phyloP scores from a whole-genome alignment of 2,113 vertebrate genomes.

The Turnix velox region DNA sequence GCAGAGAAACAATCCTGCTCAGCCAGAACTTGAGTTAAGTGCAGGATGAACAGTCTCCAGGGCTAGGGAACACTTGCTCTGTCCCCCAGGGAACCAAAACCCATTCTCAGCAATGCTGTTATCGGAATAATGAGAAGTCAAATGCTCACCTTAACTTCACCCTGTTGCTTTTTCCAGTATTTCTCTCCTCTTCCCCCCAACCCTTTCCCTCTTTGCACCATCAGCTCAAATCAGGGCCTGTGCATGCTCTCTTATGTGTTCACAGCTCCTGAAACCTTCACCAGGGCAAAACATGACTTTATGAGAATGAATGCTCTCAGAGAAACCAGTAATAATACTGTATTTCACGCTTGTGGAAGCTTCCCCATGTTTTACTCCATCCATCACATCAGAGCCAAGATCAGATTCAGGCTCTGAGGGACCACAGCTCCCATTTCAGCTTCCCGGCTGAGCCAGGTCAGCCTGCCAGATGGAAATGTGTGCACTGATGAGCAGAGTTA shows the following conservation, averaged over 20 bases:
- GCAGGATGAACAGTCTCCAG: slow-evolving; percentile 32
- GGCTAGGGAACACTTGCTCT: neutral
- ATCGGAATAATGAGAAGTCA: neutral
- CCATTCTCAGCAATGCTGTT: neutral
- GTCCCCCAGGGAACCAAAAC: neutral
- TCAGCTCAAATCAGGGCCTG: neutral
- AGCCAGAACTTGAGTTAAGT: slow-evolving; percentile 50
- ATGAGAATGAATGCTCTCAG: neutral
- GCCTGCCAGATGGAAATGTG: neutral
- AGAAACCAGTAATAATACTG: neutral
- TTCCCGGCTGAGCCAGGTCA: neutral
- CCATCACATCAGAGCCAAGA: neutral
- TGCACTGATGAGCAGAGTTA: neutral
- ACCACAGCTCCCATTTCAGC: rapidly evolving
- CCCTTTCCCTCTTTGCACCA: neutral
- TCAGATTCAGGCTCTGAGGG: neutral
- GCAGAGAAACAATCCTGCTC: slow-evolving; percentile 48
- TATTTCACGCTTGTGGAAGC: neutral
- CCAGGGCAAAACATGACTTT: neutral
- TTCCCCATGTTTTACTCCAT: neutral
- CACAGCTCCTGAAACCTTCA: neutral
- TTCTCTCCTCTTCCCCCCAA: neutral
- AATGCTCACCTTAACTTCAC: slow-evolving; percentile 10
- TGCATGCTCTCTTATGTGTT: neutral
- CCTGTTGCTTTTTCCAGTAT: neutral